phyloP scores from a whole-genome alignment of 2,888 invertebrate species.

The Idaea biselata region DNA sequence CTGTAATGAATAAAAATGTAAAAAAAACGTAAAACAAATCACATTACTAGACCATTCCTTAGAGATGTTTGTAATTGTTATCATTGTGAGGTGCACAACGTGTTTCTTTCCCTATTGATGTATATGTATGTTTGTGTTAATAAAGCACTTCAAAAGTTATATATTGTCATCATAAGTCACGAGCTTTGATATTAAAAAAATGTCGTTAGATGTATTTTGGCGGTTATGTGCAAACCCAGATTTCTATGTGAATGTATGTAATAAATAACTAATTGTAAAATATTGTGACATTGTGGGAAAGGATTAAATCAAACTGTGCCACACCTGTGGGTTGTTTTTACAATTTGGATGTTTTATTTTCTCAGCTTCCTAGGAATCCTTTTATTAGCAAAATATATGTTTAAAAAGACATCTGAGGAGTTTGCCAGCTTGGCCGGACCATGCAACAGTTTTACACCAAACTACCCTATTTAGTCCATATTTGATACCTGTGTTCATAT shows the following conservation, averaged over 20 bases:
- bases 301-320: slow-evolving; percentile 74
- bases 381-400: background rate
- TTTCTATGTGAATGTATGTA: slow-evolving; percentile 49
- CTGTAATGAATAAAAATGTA: slow-evolving; percentile 17
- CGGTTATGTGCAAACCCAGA: slow-evolving; percentile 30
- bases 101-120: slow-evolving; percentile 28
- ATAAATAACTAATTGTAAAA: slow-evolving; percentile 52
- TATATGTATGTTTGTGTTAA: slow-evolving; percentile 16
- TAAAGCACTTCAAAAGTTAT: slow-evolving; percentile 2
- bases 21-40: slow-evolving; percentile 29
- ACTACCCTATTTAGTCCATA: too few species aligned
- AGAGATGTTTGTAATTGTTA: slow-evolving; percentile 35
- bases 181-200: background rate
- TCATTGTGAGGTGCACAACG: slow-evolving; percentile 60
- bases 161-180: background rate
- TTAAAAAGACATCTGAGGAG: too few species aligned
- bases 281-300: slow-evolving; percentile 59
- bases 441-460: too few species aligned
- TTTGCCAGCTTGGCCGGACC: too few species aligned
- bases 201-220: background rate
- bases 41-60: slow-evolving; percentile 46
- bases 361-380: slow-evolving; percentile 24
- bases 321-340: slow-evolving; percentile 71
- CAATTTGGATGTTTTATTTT: slow-evolving; percentile 38
- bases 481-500: too few species aligned